These are phyloP conservation scores for Zele albiditarsus DNA, from an alignment of 2,888 invertebrate species.

Conservation along the genomic window DNA sequence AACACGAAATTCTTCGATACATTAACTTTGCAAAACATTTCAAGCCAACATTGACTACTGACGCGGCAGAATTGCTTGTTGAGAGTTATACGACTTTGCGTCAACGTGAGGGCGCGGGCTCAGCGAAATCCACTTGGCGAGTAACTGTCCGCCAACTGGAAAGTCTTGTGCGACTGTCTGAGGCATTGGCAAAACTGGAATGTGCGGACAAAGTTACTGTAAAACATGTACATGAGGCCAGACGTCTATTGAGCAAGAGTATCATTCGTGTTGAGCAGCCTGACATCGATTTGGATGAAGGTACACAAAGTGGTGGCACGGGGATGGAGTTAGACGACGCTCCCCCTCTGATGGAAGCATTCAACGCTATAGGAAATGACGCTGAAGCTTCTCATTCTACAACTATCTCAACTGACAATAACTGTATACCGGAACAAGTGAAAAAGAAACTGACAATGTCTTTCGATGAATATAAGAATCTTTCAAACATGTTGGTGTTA, in stretches of 20 bases:
- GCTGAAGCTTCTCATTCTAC: slow-evolving; percentile 18
- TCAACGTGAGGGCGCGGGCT: slow-evolving; percentile 84
- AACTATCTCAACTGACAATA: slow-evolving; percentile 44
- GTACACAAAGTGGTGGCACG: slow-evolving; percentile 73
- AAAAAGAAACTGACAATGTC: slow-evolving; percentile 88
- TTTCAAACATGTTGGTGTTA: slow-evolving; percentile 93
- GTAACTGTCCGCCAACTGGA: slow-evolving; percentile 98
- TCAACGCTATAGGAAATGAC: slow-evolving; percentile 51
- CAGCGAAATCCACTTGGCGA: slow-evolving; percentile 88
- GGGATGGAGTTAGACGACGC: slow-evolving; percentile 76
- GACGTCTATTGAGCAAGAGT: slow-evolving; percentile 92
- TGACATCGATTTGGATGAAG: slow-evolving; percentile 93
- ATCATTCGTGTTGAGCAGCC: slow-evolving; percentile 98
- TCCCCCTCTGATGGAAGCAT: slow-evolving; percentile 62
- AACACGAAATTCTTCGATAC: slow-evolving; percentile 93
- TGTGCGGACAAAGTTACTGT: slow-evolving; percentile 91
- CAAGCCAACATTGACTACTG: slow-evolving; percentile 89
- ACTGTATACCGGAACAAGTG: slow-evolving; percentile 65
- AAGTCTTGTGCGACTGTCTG: slow-evolving; percentile 95
- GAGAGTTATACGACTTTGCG: slow-evolving; percentile 91
- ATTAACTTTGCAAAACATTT: slow-evolving; percentile 98
- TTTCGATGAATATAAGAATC: slow-evolving; percentile 94
- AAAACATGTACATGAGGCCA: slow-evolving; percentile 94
- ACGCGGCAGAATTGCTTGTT: slow-evolving; percentile 88
- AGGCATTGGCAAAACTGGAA: slow-evolving; percentile 97